Conservation (phyloP, 2,888 invertebrate genomes). For the Cremastobaeus sp. region DNA sequence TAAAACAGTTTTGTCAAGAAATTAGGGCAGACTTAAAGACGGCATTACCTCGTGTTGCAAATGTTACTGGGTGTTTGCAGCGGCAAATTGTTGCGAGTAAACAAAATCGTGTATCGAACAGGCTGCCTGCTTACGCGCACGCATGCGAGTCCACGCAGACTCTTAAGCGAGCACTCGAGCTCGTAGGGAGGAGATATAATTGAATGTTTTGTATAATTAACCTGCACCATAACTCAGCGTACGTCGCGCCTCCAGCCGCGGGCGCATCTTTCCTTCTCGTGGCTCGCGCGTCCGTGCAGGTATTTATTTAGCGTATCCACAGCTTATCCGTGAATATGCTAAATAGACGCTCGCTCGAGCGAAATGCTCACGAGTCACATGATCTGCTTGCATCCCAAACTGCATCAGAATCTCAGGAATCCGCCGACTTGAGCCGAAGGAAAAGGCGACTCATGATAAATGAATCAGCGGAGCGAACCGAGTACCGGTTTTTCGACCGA, state of each 20-base stretch:
- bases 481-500: neutral
- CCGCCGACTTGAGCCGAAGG: neutral
- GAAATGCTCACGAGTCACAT: neutral
- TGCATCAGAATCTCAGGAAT: neutral
- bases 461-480: neutral
- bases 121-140: slow-evolving; percentile 50
- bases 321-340: slow-evolving; percentile 66
- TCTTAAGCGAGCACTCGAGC: slow-evolving; percentile 58
- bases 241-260: slow-evolving; percentile 78
- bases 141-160: slow-evolving; percentile 26
- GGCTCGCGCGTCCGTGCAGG: slow-evolving; percentile 58
- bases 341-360: too few species aligned
- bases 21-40: slow-evolving; percentile 14
- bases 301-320: slow-evolving; percentile 71
- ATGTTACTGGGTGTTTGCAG: slow-evolving; percentile 3
- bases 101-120: slow-evolving; percentile 35
- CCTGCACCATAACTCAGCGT: slow-evolving; percentile 78
- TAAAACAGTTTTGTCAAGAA: too few species aligned
- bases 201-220: slow-evolving; percentile 79
- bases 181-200: slow-evolving; percentile 74
- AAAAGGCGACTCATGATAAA: too few species aligned
- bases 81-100: slow-evolving; percentile 13
- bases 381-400: too few species aligned
- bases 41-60: neutral
- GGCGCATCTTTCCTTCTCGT: slow-evolving; percentile 68